Conservation (phyloP, 2,797 vertebrate genomes). For the Benthosema pterotum region DNA sequence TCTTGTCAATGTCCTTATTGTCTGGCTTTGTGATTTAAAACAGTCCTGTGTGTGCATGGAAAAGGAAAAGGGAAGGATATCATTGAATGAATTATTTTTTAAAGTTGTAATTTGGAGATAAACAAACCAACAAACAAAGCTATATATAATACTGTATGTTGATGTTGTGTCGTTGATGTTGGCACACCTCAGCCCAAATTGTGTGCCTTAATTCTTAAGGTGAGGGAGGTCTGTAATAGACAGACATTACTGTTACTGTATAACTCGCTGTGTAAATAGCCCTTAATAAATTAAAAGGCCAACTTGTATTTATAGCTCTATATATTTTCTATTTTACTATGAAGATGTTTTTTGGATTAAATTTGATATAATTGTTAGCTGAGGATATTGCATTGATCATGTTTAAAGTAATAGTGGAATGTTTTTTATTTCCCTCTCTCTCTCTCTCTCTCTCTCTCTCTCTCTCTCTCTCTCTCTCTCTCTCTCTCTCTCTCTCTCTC, state of each 20-base stretch:
- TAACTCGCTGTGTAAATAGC: conserved; percentile 86
- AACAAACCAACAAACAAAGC: too few species aligned
- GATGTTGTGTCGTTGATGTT: too few species aligned
- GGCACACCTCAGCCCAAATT: too few species aligned
- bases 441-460: conserved; percentile 44
- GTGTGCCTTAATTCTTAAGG: too few species aligned
- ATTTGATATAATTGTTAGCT: conserved; percentile 84
- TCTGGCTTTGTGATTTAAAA: conserved; percentile 29
- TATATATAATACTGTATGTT: too few species aligned
- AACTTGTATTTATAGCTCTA: conserved; percentile 97
- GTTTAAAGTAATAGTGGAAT: conserved; percentile 75
- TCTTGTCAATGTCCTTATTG: conserved; percentile 54
- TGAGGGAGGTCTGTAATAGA: conserved; percentile 45
- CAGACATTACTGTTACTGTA: conserved; percentile 66
- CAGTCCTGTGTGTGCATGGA: conserved; percentile 26
- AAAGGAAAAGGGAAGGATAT: conserved; percentile 70
- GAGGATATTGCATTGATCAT: conserved; percentile 78
- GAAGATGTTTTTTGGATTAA: conserved; percentile 82
- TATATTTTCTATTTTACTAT: conserved; percentile 99
- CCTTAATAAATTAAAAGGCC: conserved; percentile 85
- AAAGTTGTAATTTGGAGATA: too few species aligned
- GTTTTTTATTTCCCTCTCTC: conserved; percentile 61
- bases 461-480: conserved; percentile 36
- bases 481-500: conserved; percentile 26
- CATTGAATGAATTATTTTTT: conserved; percentile 67